Evolutionary conservation across 2,113 vertebrate species (phyloP).

Genomic region (Erythrolamprus reginae): DNA sequence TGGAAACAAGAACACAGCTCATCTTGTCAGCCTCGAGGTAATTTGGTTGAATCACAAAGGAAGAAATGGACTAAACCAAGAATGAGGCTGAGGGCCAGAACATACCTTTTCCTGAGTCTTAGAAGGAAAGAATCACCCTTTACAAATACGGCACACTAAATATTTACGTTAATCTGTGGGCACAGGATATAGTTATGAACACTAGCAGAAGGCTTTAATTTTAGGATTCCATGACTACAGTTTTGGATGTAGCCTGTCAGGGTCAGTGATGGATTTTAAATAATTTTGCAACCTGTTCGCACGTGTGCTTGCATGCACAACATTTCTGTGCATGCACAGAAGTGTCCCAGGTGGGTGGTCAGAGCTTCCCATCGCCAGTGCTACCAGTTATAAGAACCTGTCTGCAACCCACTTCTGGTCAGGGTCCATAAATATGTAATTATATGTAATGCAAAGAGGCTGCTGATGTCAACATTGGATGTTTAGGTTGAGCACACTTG

Average conservation of each 20-base stretch:
- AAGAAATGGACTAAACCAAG: background rate
- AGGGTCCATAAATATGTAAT: background rate
- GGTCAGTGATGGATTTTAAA: background rate
- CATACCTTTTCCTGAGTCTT: background rate
- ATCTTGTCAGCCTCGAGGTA: constrained; percentile 18
- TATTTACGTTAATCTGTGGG: background rate
- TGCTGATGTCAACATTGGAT: background rate
- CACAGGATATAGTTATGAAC: background rate
- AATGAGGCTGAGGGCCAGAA: background rate
- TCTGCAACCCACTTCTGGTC: background rate
- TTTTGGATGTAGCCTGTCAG: background rate
- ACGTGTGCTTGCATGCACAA: too few relatives aligned
- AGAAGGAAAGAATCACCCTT: background rate
- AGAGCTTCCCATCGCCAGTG: too few relatives aligned
- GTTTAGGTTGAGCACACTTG: background rate
- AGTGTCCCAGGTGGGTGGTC: too few relatives aligned
- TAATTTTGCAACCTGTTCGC: too few relatives aligned
- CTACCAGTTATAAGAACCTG: too few relatives aligned
- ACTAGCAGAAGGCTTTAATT: background rate
- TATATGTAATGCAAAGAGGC: background rate
- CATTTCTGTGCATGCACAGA: too few relatives aligned
- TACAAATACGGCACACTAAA: background rate
- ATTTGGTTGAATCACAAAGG: constrained; percentile 27
- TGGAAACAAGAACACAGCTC: constrained; percentile 22
- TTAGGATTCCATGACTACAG: background rate